Conservation (phyloP, 2,113 vertebrate genomes). For the Sebastes schlegelii region DNA sequence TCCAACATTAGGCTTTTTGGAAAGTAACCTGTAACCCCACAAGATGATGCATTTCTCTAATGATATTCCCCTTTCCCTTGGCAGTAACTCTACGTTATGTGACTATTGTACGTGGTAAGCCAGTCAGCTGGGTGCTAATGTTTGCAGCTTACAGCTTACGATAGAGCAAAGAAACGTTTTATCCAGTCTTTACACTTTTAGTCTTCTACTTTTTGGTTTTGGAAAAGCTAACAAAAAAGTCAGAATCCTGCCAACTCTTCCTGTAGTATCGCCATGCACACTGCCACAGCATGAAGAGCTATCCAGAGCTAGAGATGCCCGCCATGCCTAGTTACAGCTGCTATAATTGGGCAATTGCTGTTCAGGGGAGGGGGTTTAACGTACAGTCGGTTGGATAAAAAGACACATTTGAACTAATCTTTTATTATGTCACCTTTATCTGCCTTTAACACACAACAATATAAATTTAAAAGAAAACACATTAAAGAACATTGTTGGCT, state of each 20-base stretch:
- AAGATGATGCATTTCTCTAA: neutral
- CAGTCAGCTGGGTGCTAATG: neutral
- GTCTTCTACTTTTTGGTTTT: neutral
- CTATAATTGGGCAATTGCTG: neutral
- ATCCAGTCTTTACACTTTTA: neutral
- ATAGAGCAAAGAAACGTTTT: neutral
- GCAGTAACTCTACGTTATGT: too few relatives aligned
- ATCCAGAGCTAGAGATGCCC: neutral
- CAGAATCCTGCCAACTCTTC: neutral
- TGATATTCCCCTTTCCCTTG: neutral
- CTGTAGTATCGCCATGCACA: neutral
- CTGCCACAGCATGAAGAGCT: neutral
- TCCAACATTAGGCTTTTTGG: too few relatives aligned
- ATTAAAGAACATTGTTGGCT: neutral
- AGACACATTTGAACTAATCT: neutral
- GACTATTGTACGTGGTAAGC: neutral
- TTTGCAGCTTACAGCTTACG: neutral
- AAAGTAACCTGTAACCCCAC: too few relatives aligned
- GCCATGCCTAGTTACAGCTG: neutral
- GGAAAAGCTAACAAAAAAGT: neutral
- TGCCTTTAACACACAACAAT: neutral
- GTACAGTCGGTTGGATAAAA: neutral
- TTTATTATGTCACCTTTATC: neutral
- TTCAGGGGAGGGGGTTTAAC: neutral
- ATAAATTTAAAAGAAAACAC: neutral